Conservation (phyloP, 2,797 vertebrate species). For the Fundulus diaphanus region DNA sequence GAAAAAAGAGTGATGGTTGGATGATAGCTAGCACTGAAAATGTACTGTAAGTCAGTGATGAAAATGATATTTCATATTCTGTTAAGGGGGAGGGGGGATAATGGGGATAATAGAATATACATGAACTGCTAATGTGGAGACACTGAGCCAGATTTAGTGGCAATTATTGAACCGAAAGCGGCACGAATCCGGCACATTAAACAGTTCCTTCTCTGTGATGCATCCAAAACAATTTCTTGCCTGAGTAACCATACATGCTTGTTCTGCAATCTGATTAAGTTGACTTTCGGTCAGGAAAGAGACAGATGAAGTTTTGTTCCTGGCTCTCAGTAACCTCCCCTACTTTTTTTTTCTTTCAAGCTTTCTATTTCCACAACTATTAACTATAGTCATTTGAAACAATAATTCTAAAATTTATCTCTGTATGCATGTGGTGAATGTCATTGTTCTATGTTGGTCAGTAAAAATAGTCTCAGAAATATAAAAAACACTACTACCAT, state of each 20-base stretch:
- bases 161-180: constrained; percentile 63
- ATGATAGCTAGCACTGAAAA: constrained; percentile 5
- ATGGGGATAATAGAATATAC: constrained; percentile 62
- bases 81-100: constrained; percentile 31
- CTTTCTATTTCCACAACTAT: constrained; percentile 38
- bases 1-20: constrained; percentile 23
- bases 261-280: constrained; percentile 72
- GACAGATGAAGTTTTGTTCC: constrained; percentile 29
- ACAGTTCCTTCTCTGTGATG: constrained; percentile 68
- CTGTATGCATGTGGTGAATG: constrained; percentile 54
- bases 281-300: constrained; percentile 42
- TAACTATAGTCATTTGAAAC: constrained; percentile 58
- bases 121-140: constrained; percentile 60
- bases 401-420: constrained; percentile 68
- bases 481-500: constrained; percentile 24
- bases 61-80: constrained; percentile 34
- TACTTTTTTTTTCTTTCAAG: constrained; percentile 14
- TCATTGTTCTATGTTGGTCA: constrained; percentile 47
- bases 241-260: constrained; percentile 70
- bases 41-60: constrained; percentile 23
- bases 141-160: constrained; percentile 53
- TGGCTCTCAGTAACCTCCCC: not conserved
- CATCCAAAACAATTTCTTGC: constrained; percentile 80
- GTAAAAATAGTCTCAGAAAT: constrained; percentile 36
- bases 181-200: constrained; percentile 62